Evolutionary conservation across 2,888 invertebrate species (phyloP).

Genomic region (Pachycephus smyrnensis): DNA sequence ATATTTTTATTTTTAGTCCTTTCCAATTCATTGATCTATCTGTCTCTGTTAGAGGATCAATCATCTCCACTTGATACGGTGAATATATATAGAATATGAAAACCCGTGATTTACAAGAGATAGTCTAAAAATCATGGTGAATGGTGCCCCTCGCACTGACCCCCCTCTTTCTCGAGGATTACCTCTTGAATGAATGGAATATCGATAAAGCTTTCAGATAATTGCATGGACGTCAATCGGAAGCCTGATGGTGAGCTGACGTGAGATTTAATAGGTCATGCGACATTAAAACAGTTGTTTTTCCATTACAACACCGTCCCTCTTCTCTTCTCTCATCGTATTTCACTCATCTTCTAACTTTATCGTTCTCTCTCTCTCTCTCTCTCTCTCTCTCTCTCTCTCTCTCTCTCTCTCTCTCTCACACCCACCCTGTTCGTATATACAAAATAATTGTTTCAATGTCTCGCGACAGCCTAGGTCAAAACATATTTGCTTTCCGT

Average conservation of each 20-base stretch:
- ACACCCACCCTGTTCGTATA: background rate
- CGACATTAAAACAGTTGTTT: slow-evolving; percentile 4
- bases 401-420: background rate
- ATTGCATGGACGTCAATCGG: background rate
- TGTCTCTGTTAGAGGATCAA: background rate
- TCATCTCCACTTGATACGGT: background rate
- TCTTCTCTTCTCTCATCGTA: background rate
- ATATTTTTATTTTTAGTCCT: background rate
- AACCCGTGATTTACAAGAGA: background rate
- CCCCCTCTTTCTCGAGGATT: background rate
- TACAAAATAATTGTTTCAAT: background rate
- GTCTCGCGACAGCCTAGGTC: background rate
- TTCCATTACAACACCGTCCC: background rate
- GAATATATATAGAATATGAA: background rate
- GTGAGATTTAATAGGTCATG: slow-evolving; percentile 10
- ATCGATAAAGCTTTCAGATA: background rate
- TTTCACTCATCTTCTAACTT: background rate
- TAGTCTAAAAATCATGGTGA: background rate
- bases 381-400: background rate
- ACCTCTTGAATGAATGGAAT: background rate
- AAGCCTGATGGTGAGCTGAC: background rate
- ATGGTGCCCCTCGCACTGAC: background rate
- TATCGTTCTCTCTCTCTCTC: background rate
- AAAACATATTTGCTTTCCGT: background rate
- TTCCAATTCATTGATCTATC: background rate